Conservation (phyloP, 2,113 vertebrate genomes). For the Sorex araneus region DNA sequence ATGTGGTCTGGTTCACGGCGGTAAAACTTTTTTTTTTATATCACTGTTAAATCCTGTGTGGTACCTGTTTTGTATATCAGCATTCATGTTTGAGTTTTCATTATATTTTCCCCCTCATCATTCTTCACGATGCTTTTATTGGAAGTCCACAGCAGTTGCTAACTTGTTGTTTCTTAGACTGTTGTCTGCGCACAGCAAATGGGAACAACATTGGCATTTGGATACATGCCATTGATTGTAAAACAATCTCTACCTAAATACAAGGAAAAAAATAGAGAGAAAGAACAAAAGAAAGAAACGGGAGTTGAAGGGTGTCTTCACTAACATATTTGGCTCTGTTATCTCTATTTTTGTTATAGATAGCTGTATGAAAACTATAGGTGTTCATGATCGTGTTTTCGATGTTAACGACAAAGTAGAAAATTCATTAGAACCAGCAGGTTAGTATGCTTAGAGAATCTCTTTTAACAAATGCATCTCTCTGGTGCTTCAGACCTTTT, state of each 20-base stretch:
- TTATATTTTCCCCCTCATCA: conserved; percentile 86
- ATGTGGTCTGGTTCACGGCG: conserved; percentile 86
- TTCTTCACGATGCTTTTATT: conserved; percentile 90
- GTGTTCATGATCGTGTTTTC: conserved; percentile 99
- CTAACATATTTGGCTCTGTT: conserved; percentile 97
- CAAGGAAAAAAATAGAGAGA: conserved; percentile 80
- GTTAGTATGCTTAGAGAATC: conserved; percentile 99
- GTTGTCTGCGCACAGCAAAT: conserved; percentile 85
- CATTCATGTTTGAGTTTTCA: conserved; percentile 86
- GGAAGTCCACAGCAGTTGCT: conserved; percentile 89
- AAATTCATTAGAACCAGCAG: conserved; percentile 99
- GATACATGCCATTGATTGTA: conserved; percentile 85
- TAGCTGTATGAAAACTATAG: conserved; percentile 99
- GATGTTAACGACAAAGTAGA: conserved; percentile 99
- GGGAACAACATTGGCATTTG: conserved; percentile 84
- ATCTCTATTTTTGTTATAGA: conserved; percentile 99
- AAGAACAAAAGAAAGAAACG: conserved; percentile 82
- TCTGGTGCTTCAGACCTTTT: conserved; percentile 87
- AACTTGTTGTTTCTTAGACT: conserved; percentile 92
- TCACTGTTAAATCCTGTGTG: conserved; percentile 86
- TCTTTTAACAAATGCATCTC: conserved; percentile 92
- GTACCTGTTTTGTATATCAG: conserved; percentile 87
- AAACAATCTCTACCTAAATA: conserved; percentile 79
- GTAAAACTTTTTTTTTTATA: conserved; percentile 78
- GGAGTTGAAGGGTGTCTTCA: conserved; percentile 90